Base-by-base conservation (phyloP, 2,888 invertebrate species). In the Napeogenes inachia region DNA sequence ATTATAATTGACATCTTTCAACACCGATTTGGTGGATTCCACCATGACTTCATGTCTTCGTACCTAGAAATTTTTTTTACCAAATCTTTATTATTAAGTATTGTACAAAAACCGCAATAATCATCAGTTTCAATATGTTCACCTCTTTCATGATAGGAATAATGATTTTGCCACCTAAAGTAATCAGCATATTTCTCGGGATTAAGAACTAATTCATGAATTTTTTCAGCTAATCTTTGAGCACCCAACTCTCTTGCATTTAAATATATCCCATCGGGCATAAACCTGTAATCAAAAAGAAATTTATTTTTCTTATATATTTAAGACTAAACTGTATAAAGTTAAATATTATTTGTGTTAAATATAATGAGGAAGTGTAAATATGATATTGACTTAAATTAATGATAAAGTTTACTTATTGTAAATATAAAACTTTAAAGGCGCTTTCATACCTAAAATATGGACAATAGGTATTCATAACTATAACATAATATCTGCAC, bases 91-190 rank as follows among this genome's bases (percentile, higher is more conserved):
- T 88, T 72, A 56, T 84, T 85, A 0, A 88, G 69, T 21, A 84
- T 65, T 3, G 78, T 74, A 68, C 89, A 89, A 63, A 89, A 80
- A 32, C 74, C 72, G 66, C 89, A 89, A 59, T 86, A 84, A 56
- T 86, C 87, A 56, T 89, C 78, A 0, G 85, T 87, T 45, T 85
- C 82, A 8, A 71, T 30, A 32, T 70, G 76, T 4, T 79, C 80
- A 30, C 60, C 62, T 53, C 78, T 80, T 54, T 65, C 71, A 58
- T 85, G 73, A 56, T 79, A 89, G 0, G 76, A 74, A 62, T 89
- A 90, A 66, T 89, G 79, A 42, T 81, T 86, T 57, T 72, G 80
- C 89, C 89, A 89, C 65, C 69, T 78, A 65, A 89, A 89, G 69
- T 79, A 88, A 33, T 84, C 71, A 0, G 75, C 73, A 38, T 89